A percentile compares a stretch with the other conserved stretches of the same genome.
These are phyloP conservation scores for Lordiphosa stackelbergi DNA, from an alignment of 1,140 invertebrate species.

Conservation along the genomic window DNA sequence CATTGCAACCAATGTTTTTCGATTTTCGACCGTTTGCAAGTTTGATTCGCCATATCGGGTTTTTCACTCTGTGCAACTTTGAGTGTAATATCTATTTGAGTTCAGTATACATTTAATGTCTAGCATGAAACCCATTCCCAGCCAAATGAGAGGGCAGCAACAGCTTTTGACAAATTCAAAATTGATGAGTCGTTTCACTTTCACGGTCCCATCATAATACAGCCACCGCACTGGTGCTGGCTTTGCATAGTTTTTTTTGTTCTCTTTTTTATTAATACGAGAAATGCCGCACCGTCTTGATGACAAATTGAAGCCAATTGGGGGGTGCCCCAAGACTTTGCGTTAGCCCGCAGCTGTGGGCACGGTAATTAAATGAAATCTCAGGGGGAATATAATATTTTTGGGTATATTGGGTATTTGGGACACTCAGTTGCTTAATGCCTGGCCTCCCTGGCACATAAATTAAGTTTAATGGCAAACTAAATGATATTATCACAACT, in stretches of 20 bases:
- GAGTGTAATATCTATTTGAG: too few relatives aligned
- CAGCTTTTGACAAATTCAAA: constrained; percentile 41
- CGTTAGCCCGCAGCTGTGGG: constrained; percentile 34
- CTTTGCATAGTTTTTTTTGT: constrained; percentile 4
- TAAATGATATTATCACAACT: background rate
- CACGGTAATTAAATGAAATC: constrained; percentile 44
- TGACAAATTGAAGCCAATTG: constrained; percentile 49
- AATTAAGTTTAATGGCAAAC: background rate
- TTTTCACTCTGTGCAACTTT: too few relatives aligned
- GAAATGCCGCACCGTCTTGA: background rate
- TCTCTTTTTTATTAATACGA: constrained; percentile 12
- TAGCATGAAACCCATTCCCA: background rate
- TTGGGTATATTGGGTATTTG: constrained; percentile 4
- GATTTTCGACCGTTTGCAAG: too few relatives aligned
- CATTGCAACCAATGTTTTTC: too few relatives aligned
- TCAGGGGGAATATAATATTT: constrained; percentile 1
- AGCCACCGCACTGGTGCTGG: constrained; percentile 13
- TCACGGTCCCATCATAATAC: constrained; percentile 29
- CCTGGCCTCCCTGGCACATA: background rate
- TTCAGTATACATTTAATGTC: too few relatives aligned
- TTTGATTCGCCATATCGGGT: too few relatives aligned
- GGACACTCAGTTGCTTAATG: background rate
- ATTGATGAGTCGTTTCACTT: constrained; percentile 44
- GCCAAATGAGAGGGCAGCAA: constrained; percentile 23
- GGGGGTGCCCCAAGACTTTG: constrained; percentile 19